Conservation (phyloP, 2,797 vertebrate genomes). For the Poeciliopsis gracilis region DNA sequence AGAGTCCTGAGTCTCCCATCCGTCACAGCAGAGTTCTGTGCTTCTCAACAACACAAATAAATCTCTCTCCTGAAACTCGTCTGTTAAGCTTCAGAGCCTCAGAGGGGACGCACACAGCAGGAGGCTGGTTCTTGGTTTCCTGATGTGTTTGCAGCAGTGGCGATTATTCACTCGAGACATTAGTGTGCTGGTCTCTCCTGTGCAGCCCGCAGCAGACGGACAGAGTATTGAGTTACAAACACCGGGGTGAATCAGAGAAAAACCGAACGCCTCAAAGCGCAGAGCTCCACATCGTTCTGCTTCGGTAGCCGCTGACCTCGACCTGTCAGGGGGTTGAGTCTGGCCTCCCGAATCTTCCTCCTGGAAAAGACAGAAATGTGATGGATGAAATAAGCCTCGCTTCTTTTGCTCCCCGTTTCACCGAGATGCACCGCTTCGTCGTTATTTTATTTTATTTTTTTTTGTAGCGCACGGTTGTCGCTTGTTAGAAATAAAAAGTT, state of each 20-base stretch:
- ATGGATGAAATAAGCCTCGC: neutral
- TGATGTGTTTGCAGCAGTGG: constrained; percentile 16
- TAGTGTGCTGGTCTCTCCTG: constrained; percentile 8
- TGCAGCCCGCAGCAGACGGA: constrained; percentile 9
- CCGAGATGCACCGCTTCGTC: too few species aligned
- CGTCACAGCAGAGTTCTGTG: neutral
- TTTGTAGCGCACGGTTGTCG: neutral
- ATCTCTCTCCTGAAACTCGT: neutral
- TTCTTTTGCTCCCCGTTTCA: neutral
- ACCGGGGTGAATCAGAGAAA: constrained; percentile 5
- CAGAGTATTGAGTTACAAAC: constrained; percentile 19
- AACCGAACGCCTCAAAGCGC: constrained; percentile 6
- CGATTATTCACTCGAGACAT: constrained; percentile 6
- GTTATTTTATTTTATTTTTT: neutral
- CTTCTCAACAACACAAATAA: constrained; percentile 14
- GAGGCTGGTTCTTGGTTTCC: constrained; percentile 21
- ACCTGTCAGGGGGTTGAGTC: constrained; percentile 1
- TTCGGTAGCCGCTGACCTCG: constrained; percentile 25
- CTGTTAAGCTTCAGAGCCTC: constrained; percentile 13
- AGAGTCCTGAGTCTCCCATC: neutral
- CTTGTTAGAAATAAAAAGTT: neutral
- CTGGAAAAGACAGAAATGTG: neutral
- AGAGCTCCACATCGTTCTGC: constrained; percentile 19
- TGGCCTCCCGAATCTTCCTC: neutral
- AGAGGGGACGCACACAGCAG: constrained; percentile 17